A percentile compares a stretch with the other conserved stretches of the same genome.
Evolutionary conservation across 2,888 invertebrate species (phyloP).

Genomic region (Gastracanthus pulcherrimus): DNA sequence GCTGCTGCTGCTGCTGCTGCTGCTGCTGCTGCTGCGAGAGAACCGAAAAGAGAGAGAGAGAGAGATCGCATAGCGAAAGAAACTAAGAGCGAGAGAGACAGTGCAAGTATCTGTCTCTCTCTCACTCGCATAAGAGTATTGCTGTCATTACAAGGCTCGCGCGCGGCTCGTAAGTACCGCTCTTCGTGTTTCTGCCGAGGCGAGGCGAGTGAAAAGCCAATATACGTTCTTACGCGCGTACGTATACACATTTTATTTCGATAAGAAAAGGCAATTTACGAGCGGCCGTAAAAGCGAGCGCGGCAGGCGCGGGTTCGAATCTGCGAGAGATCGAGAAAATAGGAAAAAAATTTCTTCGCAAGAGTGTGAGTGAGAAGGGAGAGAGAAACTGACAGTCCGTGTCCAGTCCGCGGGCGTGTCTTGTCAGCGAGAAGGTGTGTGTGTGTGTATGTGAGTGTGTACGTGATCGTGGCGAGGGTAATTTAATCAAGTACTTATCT

Average conservation of each 20-base stretch:
- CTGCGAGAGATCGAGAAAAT: slow-evolving; percentile 25
- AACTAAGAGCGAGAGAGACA: slow-evolving; percentile 17
- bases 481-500: slow-evolving; percentile 43
- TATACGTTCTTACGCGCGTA: slow-evolving; percentile 44
- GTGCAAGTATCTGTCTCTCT: slow-evolving; percentile 22
- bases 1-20: too few relatives aligned
- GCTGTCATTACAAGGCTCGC: slow-evolving; percentile 55
- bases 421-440: too few relatives aligned
- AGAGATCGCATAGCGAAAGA: slow-evolving; percentile 12
- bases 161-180: slow-evolving; percentile 44
- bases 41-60: slow-evolving; percentile 36
- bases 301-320: background rate
- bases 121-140: slow-evolving; percentile 40
- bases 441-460: background rate
- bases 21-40: too few relatives aligned
- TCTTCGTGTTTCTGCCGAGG: slow-evolving; percentile 11
- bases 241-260: slow-evolving; percentile 49
- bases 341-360: slow-evolving; percentile 13
- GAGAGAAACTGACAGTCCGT: background rate
- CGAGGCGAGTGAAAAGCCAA: slow-evolving; percentile 48
- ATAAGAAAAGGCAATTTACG: slow-evolving; percentile 58
- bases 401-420: background rate
- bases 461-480: slow-evolving; percentile 3
- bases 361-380: background rate
- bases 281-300: slow-evolving; percentile 35